Percentiles rank a stretch among this genome's conserved stretches.
phyloP scores from a whole-genome alignment of 2,797 vertebrate species.

The Squalus acanthias region DNA sequence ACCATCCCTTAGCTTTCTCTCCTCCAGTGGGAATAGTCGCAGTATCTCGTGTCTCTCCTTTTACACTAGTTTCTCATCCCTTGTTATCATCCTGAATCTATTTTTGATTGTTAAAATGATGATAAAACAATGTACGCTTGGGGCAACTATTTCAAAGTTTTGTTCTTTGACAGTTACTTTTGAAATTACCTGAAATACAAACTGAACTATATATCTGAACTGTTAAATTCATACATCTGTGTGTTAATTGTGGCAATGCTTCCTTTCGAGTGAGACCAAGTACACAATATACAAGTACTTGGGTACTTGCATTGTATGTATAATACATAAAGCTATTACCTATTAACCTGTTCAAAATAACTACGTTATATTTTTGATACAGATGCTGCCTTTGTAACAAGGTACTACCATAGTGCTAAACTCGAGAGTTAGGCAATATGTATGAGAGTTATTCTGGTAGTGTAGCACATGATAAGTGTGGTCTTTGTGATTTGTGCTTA shows the following conservation, averaged over 20 bases:
- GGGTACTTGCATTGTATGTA: too few relatives aligned
- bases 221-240: background rate
- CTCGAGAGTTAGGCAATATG: background rate
- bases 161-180: background rate
- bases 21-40: too few relatives aligned
- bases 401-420: background rate
- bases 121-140: background rate
- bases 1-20: too few relatives aligned
- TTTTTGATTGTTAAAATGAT: background rate
- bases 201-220: background rate
- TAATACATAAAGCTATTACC: background rate
- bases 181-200: background rate
- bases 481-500: background rate
- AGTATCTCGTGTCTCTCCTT: too few relatives aligned
- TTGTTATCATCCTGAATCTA: background rate
- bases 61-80: too few relatives aligned
- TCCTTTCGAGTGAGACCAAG: too few relatives aligned
- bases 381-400: background rate
- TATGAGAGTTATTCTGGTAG: background rate
- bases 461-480: background rate
- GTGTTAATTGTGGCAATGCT: background rate
- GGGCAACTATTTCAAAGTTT: background rate
- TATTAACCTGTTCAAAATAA: background rate
- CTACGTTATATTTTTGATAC: background rate
- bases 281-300: too few relatives aligned